Conservation (phyloP, 2,888 invertebrate species). For the Dynastes grantii region DNA sequence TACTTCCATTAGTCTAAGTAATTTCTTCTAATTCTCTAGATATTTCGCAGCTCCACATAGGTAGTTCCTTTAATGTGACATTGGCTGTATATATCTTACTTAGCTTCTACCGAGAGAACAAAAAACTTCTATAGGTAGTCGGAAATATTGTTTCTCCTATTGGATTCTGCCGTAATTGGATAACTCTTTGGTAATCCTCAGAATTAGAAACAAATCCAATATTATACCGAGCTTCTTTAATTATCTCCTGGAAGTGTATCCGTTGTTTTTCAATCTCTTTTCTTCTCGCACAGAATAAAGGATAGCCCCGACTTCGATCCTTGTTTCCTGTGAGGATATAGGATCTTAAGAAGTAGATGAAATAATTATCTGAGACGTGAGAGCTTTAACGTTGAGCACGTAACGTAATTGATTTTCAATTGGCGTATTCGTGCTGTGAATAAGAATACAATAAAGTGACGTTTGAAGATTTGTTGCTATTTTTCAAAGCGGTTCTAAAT, state of each 20-base stretch:
- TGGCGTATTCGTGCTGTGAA: too few species aligned
- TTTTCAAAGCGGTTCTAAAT: too few species aligned
- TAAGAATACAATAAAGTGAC: too few species aligned
- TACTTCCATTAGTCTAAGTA: too few species aligned
- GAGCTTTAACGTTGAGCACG: too few species aligned
- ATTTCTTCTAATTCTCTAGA: too few species aligned
- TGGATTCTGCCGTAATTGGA: slow-evolving; percentile 34
- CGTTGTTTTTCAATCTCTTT: slow-evolving; percentile 9
- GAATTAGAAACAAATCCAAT: slow-evolving; percentile 5
- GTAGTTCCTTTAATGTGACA: background rate
- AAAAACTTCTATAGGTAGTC: background rate
- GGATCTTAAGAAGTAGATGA: background rate
- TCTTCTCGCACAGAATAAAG: background rate
- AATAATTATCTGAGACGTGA: background rate
- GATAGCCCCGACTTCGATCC: background rate
- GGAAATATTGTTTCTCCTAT: slow-evolving; percentile 33
- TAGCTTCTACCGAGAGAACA: background rate
- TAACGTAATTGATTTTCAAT: too few species aligned
- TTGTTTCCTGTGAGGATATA: background rate
- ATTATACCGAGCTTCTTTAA: background rate
- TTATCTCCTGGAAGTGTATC: slow-evolving; percentile 18
- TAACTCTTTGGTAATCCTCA: slow-evolving; percentile 24
- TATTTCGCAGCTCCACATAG: background rate
- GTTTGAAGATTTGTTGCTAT: too few species aligned
- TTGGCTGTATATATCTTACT: background rate